These are phyloP conservation scores for Willisornis vidua DNA, from an alignment of 2,113 vertebrate genomes.

Conservation along the genomic window DNA sequence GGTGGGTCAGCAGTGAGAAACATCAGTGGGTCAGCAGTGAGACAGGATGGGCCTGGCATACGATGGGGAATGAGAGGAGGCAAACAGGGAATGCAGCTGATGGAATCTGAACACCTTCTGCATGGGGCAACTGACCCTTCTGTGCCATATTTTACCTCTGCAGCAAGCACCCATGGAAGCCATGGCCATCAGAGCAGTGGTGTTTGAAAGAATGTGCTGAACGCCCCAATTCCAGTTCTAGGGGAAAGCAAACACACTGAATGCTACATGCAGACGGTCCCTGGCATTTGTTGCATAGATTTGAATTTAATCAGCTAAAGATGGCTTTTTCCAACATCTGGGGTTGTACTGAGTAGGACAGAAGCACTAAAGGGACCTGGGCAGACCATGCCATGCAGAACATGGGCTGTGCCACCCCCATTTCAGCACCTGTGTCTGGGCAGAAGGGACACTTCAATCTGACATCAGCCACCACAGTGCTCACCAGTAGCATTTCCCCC, in stretches of 20 bases:
- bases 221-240: not conserved
- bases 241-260: not conserved
- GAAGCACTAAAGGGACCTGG: not conserved
- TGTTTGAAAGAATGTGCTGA: not conserved
- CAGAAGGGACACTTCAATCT: rapidly evolving
- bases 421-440: rapidly evolving
- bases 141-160: not conserved
- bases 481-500: rapidly evolving
- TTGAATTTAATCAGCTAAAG: conserved; percentile 23
- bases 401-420: not conserved
- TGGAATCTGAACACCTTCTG: not conserved
- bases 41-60: rapidly evolving
- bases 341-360: not conserved
- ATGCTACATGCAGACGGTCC: not conserved
- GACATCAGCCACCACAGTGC: not conserved
- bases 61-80: not conserved
- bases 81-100: not conserved
- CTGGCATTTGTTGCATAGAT: not conserved
- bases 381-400: not conserved
- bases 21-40: rapidly evolving
- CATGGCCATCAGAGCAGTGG: not conserved
- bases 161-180: rapidly evolving
- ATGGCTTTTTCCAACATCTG: not conserved
- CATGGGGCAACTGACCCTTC: not conserved
- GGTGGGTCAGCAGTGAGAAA: rapidly evolving